A percentile compares a stretch with the other conserved stretches of the same genome.
These are phyloP conservation scores for Laupala kohalensis DNA, from an alignment of 1,140 invertebrate genomes.

Conservation along the genomic window DNA sequence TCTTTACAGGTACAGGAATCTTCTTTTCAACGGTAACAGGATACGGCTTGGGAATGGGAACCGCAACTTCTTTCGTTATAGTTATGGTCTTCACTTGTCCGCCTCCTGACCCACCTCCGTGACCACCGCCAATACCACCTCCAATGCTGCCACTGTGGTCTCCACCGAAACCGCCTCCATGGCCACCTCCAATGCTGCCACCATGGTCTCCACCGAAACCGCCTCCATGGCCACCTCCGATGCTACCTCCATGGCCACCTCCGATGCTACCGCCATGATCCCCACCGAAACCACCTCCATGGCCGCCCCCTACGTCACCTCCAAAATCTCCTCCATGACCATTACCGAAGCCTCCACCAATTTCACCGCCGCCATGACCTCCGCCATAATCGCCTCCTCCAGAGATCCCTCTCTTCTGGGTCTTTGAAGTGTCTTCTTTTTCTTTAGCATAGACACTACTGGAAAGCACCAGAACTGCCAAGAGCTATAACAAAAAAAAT, in stretches of 20 bases:
- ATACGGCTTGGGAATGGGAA: slow-evolving; percentile 23
- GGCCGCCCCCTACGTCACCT: not conserved
- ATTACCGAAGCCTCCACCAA: not conserved
- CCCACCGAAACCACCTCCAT: not conserved
- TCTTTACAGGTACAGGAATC: slow-evolving; percentile 17
- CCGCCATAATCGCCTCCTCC: not conserved
- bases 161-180: slow-evolving; percentile 2
- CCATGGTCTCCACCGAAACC: slow-evolving; percentile 25
- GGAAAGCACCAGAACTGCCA: not conserved
- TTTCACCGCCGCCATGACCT: not conserved
- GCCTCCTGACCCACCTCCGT: slow-evolving; percentile 17
- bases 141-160: slow-evolving; percentile 9
- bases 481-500: not conserved
- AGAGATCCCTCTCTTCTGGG: not conserved
- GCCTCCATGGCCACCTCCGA: not conserved
- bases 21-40: slow-evolving; percentile 24
- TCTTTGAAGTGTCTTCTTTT: not conserved
- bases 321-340: not conserved
- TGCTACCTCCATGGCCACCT: not conserved
- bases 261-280: not conserved
- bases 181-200: slow-evolving; percentile 21
- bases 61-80: slow-evolving; percentile 21
- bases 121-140: slow-evolving; percentile 7
- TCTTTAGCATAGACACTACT: not conserved
- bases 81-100: slow-evolving; percentile 18